phyloP scores from a whole-genome alignment of 2,797 vertebrate species.

The Neosilurus hyrtlii region DNA sequence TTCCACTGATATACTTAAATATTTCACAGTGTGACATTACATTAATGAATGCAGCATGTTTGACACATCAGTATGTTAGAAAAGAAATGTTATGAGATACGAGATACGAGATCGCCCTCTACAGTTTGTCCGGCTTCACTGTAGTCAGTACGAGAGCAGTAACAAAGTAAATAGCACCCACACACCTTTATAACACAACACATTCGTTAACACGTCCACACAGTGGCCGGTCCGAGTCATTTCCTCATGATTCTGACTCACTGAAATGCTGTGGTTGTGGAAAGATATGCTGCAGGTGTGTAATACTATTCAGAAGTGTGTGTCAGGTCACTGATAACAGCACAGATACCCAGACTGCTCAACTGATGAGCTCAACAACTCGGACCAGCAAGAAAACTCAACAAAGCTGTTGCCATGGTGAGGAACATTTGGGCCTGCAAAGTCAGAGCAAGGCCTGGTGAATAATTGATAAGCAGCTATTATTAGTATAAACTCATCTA shows the following conservation, averaged over 20 bases:
- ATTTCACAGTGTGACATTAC: not conserved
- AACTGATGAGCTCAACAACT: conserved; percentile 61
- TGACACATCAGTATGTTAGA: not conserved
- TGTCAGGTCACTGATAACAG: not conserved
- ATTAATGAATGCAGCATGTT: not conserved
- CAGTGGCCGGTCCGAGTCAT: not conserved
- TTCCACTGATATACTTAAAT: no score
- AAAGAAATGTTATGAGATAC: not conserved
- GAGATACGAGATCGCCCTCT: conserved; percentile 64
- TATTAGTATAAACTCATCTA: conserved; percentile 73
- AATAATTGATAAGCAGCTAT: conserved; percentile 83
- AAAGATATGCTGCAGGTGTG: not conserved
- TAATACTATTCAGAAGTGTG: not conserved
- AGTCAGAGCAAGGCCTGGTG: conserved; percentile 66
- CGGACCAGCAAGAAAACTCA: conserved; percentile 54
- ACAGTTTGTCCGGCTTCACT: conserved; percentile 39
- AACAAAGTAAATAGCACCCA: not conserved
- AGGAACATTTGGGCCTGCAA: conserved; percentile 71
- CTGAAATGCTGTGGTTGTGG: not conserved
- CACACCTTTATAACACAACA: not conserved
- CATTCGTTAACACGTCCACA: not conserved
- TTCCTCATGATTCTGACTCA: not conserved
- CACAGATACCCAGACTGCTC: not conserved
- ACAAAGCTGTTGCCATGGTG: conserved; percentile 79
- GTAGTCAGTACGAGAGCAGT: not conserved